Conservation (phyloP, 2,797 vertebrate species). For the Potorous gilbertii region DNA sequence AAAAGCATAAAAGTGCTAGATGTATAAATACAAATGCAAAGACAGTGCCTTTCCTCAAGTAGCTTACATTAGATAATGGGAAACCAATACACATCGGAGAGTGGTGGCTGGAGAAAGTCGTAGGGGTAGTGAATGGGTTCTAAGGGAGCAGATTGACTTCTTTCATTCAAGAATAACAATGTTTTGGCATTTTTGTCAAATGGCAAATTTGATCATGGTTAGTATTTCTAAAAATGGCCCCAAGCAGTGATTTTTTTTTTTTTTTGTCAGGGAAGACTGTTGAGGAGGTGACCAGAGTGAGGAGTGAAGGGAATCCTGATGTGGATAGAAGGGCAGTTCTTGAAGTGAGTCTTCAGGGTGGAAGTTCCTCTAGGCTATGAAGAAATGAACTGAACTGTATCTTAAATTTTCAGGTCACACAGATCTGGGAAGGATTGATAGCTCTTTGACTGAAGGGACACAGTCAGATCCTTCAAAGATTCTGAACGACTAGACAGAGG, state of each 20-base stretch:
- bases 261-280: neutral
- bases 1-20: neutral
- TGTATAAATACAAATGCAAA: neutral
- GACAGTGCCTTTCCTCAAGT: neutral
- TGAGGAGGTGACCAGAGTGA: neutral
- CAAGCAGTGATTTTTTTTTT: neutral
- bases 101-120: neutral
- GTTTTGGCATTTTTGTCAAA: neutral
- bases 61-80: neutral
- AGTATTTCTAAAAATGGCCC: neutral
- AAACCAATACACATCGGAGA: neutral
- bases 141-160: neutral
- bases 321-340: neutral
- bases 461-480: neutral
- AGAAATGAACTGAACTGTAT: neutral
- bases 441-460: neutral
- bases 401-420: neutral
- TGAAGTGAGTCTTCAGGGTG: neutral
- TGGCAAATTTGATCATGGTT: neutral
- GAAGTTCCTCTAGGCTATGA: neutral
- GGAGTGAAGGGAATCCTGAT: neutral
- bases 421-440: neutral
- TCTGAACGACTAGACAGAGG: neutral
- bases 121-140: neutral
- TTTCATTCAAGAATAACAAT: neutral